Base-by-base conservation (phyloP, 2,888 invertebrate genomes). In the Dicycla oo region DNA sequence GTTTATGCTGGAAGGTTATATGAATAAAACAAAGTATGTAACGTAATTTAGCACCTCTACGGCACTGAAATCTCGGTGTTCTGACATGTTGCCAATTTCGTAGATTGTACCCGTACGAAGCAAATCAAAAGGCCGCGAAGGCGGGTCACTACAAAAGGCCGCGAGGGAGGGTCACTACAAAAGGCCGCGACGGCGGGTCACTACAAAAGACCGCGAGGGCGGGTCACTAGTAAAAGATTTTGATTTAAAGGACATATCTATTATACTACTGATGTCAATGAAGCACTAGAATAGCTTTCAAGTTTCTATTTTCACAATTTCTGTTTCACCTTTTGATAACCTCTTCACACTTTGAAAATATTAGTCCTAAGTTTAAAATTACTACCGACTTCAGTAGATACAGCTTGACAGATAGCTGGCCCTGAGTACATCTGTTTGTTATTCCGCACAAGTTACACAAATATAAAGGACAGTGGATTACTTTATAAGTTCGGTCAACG, bases 401-500 rank as follows among this genome's bases (percentile, higher is more conserved):
- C 18, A 20, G 26, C n/a, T 51, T 51, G 30, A 76, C 18, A 38
- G 30, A 47, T 47, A 45, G 23, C 53, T 15, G 3, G 49, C 15
- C 45, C 60, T 64, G 18, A 26, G 51, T 15, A 54, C 43, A 56
- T 15, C 69, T 54, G 34, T 26, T 78, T 78, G 72, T 26, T 78
- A 78, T 76, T 78, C 75, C n/a, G n/a, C 6, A 13, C 72, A 30
- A 77, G 75, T 56, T 23, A 23, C 45, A 38, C 38, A 49, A 78
- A 72, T 76, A 76, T 65, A 76, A 77, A 45, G 23, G 34, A 45
- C 54, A 76, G 78, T 68, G 69, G 69, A 81, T 80, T 81, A 81
- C 73, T 67, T 78, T 49, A 75, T 60, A 60, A 64, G 78, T 60
- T 49, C 72, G 78, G 75, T 78, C 64, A 72, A 56, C 49, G 64